Evolutionary conservation across 2,113 vertebrate species (phyloP).

Genomic region (Xiphias gladius): DNA sequence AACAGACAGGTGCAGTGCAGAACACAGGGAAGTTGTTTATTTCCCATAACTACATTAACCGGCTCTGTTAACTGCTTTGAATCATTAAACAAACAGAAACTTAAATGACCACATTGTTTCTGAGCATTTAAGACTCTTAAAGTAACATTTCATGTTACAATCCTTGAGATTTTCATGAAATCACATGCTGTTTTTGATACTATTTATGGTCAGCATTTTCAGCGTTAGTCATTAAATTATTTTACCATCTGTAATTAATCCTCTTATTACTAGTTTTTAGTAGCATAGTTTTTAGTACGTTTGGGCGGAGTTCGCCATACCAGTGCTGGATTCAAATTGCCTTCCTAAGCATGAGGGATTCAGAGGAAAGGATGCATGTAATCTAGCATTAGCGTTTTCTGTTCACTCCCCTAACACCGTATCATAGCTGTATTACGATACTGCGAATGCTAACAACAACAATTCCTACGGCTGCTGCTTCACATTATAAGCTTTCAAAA

Average conservation of each 20-base stretch:
- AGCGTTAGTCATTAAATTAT: background rate
- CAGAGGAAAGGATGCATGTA: background rate
- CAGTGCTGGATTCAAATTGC: background rate
- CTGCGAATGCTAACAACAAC: background rate
- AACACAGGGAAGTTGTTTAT: constrained; percentile 1
- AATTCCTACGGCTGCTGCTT: background rate
- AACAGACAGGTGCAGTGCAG: constrained; percentile 15
- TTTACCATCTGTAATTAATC: background rate
- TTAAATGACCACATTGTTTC: background rate
- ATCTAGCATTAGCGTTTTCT: background rate
- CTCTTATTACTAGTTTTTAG: background rate
- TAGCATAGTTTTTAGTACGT: too few species aligned
- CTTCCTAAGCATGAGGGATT: background rate
- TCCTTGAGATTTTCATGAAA: background rate
- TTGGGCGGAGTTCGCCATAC: background rate
- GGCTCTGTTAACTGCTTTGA: background rate
- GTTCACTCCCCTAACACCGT: background rate
- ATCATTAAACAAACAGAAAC: background rate
- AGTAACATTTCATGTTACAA: background rate
- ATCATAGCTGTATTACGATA: background rate
- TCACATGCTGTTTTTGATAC: background rate
- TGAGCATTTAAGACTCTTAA: background rate
- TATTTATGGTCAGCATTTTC: background rate
- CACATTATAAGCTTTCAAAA: background rate
- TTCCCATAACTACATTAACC: background rate